Percentiles rank a stretch among this genome's conserved stretches.
Evolutionary conservation across 2,888 invertebrate genomes (phyloP).

Genomic region (Orgyia antiqua): DNA sequence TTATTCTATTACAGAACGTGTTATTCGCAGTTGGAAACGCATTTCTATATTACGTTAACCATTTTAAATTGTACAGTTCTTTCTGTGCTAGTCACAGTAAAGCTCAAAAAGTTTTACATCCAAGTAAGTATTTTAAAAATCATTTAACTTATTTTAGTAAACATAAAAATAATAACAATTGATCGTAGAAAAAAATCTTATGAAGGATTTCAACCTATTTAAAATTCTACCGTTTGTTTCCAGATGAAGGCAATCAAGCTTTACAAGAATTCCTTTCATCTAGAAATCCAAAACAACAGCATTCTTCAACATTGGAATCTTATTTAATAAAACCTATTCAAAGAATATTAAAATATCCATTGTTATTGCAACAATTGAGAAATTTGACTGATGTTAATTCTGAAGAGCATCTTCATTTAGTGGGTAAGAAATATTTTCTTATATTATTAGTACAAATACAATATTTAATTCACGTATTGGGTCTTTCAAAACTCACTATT

Average conservation of each 20-base stretch:
- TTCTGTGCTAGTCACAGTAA: conserved; percentile 99
- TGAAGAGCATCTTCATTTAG: conserved; percentile 96
- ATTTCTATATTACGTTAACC: conserved; percentile 97
- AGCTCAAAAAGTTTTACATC: conserved; percentile 98
- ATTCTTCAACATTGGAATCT: conserved; percentile 97
- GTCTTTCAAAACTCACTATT: too few relatives aligned
- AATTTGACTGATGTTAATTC: conserved; percentile 95
- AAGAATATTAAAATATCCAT: conserved; percentile 97
- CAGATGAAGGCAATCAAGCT: conserved; percentile 97
- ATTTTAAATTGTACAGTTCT: conserved; percentile 99
- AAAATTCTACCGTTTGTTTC: conserved; percentile 2
- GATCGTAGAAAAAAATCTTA: too few relatives aligned
- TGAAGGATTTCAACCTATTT: too few relatives aligned
- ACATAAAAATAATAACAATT: too few relatives aligned
- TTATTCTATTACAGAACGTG: conserved; percentile 86
- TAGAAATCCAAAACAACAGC: conserved; percentile 97
- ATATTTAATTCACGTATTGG: too few relatives aligned
- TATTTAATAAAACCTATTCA: conserved; percentile 99
- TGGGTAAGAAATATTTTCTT: conserved; percentile 77
- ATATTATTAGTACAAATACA: not conserved
- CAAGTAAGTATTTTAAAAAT: conserved; percentile 83
- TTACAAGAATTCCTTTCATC: conserved; percentile 96
- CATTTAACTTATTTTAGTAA: too few relatives aligned
- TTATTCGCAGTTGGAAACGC: conserved; percentile 97
- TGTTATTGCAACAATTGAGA: conserved; percentile 95